Percentiles rank a stretch among this genome's conserved stretches.
These are phyloP conservation scores for Stenoptilia bipunctidactyla DNA, from an alignment of 2,888 invertebrate species.

Conservation along the genomic window DNA sequence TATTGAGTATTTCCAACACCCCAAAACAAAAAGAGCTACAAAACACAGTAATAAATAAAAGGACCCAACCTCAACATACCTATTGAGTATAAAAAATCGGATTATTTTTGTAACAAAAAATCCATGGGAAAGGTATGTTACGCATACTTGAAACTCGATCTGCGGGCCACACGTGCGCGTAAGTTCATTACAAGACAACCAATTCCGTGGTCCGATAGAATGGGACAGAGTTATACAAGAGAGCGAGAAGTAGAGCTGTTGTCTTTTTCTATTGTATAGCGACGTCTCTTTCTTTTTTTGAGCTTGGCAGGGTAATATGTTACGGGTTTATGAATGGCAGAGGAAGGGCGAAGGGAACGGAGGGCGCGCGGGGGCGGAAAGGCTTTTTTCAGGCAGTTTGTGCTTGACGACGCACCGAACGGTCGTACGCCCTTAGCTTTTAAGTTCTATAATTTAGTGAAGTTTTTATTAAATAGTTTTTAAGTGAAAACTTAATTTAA, in stretches of 20 bases:
- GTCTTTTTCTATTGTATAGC: slow-evolving; percentile 7
- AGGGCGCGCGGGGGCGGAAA: slow-evolving; percentile 25
- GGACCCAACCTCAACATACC: not conserved
- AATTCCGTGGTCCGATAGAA: too few species aligned
- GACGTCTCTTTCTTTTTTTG: slow-evolving; percentile 24
- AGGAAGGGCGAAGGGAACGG: slow-evolving; percentile 23
- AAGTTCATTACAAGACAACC: too few species aligned
- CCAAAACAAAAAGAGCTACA: too few species aligned
- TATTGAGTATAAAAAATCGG: not conserved
- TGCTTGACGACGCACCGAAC: slow-evolving; percentile 34
- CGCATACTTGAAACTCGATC: slow-evolving; percentile 50
- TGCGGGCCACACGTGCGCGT: slow-evolving; percentile 51
- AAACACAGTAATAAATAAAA: not conserved
- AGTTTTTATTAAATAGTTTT: not conserved
- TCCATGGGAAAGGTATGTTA: slow-evolving; percentile 52
- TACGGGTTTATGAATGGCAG: slow-evolving; percentile 34
- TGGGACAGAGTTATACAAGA: too few species aligned
- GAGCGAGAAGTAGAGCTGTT: too few species aligned
- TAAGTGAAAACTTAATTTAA: not conserved
- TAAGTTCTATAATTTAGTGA: slow-evolving; percentile 13
- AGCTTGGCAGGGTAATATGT: too few species aligned
- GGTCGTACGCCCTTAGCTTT: slow-evolving; percentile 21
- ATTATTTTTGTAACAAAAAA: slow-evolving; percentile 1
- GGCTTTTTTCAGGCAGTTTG: slow-evolving; percentile 69
- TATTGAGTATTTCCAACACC: too few species aligned